phyloP scores from a whole-genome alignment of 1,140 invertebrate genomes.

The Drosophila arizonae region DNA sequence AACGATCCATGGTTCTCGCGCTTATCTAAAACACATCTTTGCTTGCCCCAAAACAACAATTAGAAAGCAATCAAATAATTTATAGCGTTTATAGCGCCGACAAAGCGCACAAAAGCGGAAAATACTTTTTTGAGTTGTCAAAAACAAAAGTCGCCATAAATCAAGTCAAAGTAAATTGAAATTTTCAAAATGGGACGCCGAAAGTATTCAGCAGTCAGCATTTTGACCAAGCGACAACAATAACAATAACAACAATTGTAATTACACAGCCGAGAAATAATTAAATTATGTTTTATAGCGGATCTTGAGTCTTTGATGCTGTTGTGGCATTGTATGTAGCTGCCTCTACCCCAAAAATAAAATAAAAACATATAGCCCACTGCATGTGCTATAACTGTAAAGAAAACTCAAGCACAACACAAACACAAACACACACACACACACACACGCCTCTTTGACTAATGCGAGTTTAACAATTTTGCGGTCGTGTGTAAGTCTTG shows the following conservation, averaged over 20 bases:
- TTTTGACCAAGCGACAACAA: constrained; percentile 45
- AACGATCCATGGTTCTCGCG: background rate
- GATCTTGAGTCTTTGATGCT: constrained; percentile 38
- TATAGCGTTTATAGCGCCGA: constrained; percentile 3
- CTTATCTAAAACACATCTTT: constrained; percentile 24
- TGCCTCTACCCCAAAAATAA: background rate
- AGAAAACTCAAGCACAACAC: constrained; percentile 40
- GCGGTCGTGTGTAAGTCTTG: constrained; percentile 64
- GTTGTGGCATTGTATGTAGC: constrained; percentile 24
- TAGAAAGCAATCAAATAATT: constrained; percentile 49
- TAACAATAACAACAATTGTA: constrained; percentile 47
- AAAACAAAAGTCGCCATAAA: constrained; percentile 65
- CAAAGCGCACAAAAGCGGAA: constrained; percentile 26
- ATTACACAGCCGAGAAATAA: constrained; percentile 66
- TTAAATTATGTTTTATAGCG: constrained; percentile 76
- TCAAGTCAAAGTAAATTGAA: constrained; percentile 64
- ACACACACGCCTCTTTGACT: constrained; percentile 28
- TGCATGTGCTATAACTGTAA: constrained; percentile 67
- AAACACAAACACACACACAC: constrained; percentile 7
- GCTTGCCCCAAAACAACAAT: constrained; percentile 20
- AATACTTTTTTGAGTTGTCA: constrained; percentile 61
- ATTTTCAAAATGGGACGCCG: constrained; percentile 43
- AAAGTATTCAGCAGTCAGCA: constrained; percentile 29
- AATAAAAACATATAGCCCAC: constrained; percentile 4
- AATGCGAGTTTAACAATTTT: constrained; percentile 72